Percentiles rank a stretch among this genome's conserved stretches.
These are phyloP conservation scores for Natator depressus DNA, from an alignment of 2,113 vertebrate species.

Conservation along the genomic window DNA sequence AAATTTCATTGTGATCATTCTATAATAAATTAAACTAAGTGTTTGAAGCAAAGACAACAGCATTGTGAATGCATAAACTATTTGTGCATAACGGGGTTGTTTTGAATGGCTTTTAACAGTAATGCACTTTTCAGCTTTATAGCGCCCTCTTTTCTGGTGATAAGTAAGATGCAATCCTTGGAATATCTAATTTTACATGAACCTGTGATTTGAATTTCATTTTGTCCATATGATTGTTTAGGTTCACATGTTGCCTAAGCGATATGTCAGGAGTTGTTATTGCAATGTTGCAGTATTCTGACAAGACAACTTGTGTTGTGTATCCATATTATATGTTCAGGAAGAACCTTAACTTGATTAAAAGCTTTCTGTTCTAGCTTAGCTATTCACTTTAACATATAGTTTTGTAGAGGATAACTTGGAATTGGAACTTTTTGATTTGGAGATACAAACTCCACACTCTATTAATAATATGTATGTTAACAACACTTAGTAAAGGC, in stretches of 20 bases:
- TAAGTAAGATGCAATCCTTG: not conserved
- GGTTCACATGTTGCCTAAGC: not conserved
- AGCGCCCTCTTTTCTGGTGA: not conserved
- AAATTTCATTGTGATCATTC: not conserved
- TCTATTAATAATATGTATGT: not conserved
- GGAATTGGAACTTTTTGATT: not conserved
- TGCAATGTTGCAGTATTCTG: not conserved
- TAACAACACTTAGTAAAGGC: not conserved
- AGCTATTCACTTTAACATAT: conserved; percentile 37
- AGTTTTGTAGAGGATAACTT: conserved; percentile 49
- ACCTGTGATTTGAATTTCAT: not conserved
- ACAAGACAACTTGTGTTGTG: conserved; percentile 26
- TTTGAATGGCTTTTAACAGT: not conserved
- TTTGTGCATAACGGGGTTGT: not conserved
- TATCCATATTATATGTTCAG: conserved; percentile 11
- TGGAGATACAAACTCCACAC: not conserved
- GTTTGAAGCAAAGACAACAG: not conserved
- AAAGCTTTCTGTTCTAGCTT: conserved; percentile 43
- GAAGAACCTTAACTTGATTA: not conserved
- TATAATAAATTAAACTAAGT: not conserved
- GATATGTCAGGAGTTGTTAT: not conserved
- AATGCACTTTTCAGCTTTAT: not conserved
- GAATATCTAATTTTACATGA: not conserved
- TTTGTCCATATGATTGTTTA: not conserved
- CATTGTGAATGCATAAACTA: not conserved